These are phyloP conservation scores for Falco punctatus DNA, from an alignment of 2,113 vertebrate species.

Conservation along the genomic window DNA sequence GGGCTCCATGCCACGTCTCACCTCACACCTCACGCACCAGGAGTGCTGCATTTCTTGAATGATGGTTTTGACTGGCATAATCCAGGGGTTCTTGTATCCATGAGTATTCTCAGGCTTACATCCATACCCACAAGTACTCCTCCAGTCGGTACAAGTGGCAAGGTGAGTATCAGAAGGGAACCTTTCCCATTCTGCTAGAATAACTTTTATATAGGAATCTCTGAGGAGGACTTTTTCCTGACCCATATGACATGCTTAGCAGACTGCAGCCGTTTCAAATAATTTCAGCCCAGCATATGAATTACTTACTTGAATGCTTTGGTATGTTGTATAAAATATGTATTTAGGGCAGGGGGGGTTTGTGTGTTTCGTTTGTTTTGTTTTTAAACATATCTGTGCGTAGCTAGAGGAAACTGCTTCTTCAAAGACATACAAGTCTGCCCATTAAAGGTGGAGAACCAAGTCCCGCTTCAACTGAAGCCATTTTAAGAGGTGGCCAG, in stretches of 20 bases:
- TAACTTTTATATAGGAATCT: not conserved
- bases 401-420: not conserved
- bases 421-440: not conserved
- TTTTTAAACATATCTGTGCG: not conserved
- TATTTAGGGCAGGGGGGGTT: not conserved
- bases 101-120: not conserved
- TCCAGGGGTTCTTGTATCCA: not conserved
- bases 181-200: not conserved
- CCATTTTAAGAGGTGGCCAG: not conserved
- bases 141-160: not conserved
- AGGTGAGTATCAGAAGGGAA: not conserved
- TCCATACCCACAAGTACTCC: not conserved
- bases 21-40: not conserved
- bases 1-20: not conserved
- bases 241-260: not conserved
- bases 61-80: not conserved
- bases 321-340: slow-evolving; percentile 14
- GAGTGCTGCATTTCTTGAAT: slow-evolving; percentile 36
- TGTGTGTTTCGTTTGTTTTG: not conserved
- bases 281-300: not conserved
- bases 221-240: not conserved
- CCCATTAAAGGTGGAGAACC: not conserved
- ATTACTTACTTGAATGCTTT: slow-evolving; percentile 31
- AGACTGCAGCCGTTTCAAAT: not conserved
- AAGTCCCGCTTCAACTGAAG: not conserved